phyloP scores from a whole-genome alignment of 2,797 vertebrate genomes.

The Heliangelus exortis region DNA sequence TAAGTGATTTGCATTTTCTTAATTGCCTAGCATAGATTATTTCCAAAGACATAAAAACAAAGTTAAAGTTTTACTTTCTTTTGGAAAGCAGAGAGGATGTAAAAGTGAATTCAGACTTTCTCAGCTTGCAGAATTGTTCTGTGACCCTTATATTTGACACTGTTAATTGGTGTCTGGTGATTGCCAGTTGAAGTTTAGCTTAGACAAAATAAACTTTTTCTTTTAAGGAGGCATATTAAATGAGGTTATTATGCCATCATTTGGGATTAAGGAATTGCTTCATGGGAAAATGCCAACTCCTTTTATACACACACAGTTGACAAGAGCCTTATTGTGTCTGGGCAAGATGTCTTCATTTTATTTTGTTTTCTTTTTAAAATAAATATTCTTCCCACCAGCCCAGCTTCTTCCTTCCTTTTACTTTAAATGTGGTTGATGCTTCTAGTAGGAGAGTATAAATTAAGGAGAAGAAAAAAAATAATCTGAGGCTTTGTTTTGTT shows the following conservation, averaged over 20 bases:
- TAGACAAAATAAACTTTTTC: slow-evolving; percentile 67
- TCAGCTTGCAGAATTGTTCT: slow-evolving; percentile 17
- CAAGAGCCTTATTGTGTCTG: slow-evolving; percentile 57
- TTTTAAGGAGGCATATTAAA: slow-evolving; percentile 45
- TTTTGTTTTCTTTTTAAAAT: slow-evolving; percentile 13
- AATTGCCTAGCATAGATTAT: slow-evolving; percentile 43
- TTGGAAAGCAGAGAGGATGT: background rate
- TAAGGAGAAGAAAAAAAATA: no score
- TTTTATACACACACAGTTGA: slow-evolving; percentile 51
- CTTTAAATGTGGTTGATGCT: background rate
- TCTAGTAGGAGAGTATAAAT: background rate
- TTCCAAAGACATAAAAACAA: slow-evolving; percentile 31
- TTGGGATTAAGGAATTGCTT: slow-evolving; percentile 69
- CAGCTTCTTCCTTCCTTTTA: background rate
- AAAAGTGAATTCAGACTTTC: background rate
- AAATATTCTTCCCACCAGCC: background rate
- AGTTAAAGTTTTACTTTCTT: slow-evolving; percentile 8
- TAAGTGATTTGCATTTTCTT: slow-evolving; percentile 57
- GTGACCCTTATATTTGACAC: slow-evolving; percentile 45
- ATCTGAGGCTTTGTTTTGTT: no score
- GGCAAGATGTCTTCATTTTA: slow-evolving; percentile 50
- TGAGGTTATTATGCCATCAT: slow-evolving; percentile 63
- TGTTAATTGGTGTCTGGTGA: slow-evolving; percentile 55
- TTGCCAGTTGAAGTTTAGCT: slow-evolving; percentile 54
- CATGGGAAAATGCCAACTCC: slow-evolving; percentile 58